Percentiles rank a stretch among this genome's conserved stretches.
phyloP scores from a whole-genome alignment of 2,113 vertebrate genomes.

The Henicopernis longicauda region DNA sequence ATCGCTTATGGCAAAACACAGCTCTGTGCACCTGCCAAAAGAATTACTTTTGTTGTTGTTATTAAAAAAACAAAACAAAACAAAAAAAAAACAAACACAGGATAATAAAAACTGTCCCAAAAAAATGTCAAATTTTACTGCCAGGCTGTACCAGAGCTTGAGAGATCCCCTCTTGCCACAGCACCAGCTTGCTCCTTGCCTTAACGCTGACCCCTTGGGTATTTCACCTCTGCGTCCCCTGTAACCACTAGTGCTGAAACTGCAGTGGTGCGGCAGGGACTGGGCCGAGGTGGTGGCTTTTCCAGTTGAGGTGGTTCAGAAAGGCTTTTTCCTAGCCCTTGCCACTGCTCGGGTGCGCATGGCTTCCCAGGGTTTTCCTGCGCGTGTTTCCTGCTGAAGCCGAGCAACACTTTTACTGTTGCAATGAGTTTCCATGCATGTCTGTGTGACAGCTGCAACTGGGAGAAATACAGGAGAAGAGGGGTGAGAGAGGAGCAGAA shows the following conservation, averaged over 20 bases:
- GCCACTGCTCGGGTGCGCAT: rapidly evolving
- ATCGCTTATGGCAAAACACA: background rate
- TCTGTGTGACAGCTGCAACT: background rate
- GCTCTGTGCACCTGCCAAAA: background rate
- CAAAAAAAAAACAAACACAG: no score
- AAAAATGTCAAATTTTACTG: background rate
- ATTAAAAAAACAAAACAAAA: background rate
- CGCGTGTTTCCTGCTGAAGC: background rate
- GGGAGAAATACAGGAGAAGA: background rate
- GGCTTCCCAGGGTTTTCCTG: background rate
- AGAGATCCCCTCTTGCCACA: background rate
- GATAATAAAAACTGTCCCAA: background rate
- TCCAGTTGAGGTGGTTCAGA: background rate
- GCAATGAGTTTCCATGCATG: background rate
- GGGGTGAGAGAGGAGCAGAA: background rate
- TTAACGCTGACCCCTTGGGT: background rate
- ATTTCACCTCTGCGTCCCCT: background rate
- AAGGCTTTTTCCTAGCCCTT: background rate
- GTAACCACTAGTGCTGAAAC: background rate
- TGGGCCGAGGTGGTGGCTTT: background rate
- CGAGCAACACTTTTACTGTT: background rate
- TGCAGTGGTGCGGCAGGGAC: background rate
- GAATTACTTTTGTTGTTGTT: background rate
- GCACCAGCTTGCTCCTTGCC: background rate
- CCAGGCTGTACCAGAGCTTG: background rate